phyloP scores from a whole-genome alignment of 30 jellyfish, hydroid and myxozoan genomes.

The Cassiopea xamachana region DNA sequence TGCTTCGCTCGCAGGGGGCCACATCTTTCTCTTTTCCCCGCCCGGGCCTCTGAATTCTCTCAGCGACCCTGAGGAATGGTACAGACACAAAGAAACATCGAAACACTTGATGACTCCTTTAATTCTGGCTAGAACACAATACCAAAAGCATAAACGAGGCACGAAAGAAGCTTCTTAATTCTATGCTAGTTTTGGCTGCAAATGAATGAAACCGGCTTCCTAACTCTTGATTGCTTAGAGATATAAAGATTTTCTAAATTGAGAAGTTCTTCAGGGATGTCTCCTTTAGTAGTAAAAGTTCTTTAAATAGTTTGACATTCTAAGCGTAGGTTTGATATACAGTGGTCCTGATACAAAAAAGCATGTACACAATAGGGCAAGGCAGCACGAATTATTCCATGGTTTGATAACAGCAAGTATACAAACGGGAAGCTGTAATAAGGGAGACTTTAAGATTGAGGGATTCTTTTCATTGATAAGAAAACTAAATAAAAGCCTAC shows the following conservation, averaged over 20 bases:
- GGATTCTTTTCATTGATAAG: too few relatives aligned
- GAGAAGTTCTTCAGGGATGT: background rate
- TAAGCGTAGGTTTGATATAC: background rate
- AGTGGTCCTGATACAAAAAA: too few relatives aligned
- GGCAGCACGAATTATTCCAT: too few relatives aligned
- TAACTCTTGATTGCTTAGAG: background rate
- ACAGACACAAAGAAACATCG: background rate
- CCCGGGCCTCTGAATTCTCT: too few relatives aligned
- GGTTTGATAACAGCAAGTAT: too few relatives aligned
- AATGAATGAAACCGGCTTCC: conserved; percentile 1
- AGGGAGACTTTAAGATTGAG: too few relatives aligned
- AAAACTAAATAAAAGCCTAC: too few relatives aligned
- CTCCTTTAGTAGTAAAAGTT: background rate
- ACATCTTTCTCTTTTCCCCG: too few relatives aligned
- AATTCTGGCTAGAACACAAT: background rate
- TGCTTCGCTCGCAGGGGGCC: too few relatives aligned
- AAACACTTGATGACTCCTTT: background rate
- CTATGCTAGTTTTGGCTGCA: background rate
- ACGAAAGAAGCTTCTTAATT: background rate
- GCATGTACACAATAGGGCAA: too few relatives aligned
- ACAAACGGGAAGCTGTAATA: too few relatives aligned
- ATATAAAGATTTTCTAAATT: background rate
- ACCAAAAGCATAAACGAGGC: background rate
- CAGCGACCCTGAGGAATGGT: background rate
- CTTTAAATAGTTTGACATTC: background rate